Evolutionary conservation across 2,888 invertebrate genomes (phyloP).

Genomic region (Acanthosoma haemorrhoidale): DNA sequence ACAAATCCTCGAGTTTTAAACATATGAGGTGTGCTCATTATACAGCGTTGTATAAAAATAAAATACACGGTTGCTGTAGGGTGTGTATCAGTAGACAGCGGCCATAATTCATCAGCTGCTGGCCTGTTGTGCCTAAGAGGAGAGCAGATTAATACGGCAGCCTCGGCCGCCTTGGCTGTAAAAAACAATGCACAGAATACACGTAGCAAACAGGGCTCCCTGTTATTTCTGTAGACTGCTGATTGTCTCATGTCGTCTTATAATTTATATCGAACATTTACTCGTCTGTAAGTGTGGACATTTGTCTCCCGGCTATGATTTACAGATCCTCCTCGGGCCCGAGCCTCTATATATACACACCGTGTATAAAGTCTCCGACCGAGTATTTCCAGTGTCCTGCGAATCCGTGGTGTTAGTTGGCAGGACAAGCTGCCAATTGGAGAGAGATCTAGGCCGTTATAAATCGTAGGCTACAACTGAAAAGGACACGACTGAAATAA

Average conservation of each 20-base stretch:
- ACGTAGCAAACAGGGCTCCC: slow-evolving; percentile 3
- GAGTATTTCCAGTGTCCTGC: not conserved
- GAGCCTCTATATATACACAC: not conserved
- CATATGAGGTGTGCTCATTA: slow-evolving; percentile 14
- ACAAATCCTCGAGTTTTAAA: slow-evolving; percentile 8
- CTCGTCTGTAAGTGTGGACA: slow-evolving; percentile 12
- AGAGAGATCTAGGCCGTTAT: too few relatives aligned
- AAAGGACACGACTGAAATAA: too few relatives aligned
- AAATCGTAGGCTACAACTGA: too few relatives aligned
- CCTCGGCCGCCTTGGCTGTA: not conserved
- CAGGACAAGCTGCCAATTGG: too few relatives aligned
- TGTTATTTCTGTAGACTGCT: slow-evolving; percentile 12
- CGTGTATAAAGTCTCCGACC: too few relatives aligned
- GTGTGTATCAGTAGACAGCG: not conserved
- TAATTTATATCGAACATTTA: slow-evolving; percentile 4
- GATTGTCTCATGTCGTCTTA: not conserved
- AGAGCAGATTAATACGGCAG: slow-evolving; percentile 5
- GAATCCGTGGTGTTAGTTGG: too few relatives aligned
- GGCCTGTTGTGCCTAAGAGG: not conserved
- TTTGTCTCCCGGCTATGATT: not conserved
- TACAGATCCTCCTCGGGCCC: not conserved
- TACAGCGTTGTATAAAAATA: slow-evolving; percentile 14
- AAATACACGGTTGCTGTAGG: slow-evolving; percentile 3
- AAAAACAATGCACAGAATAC: slow-evolving; percentile 11
- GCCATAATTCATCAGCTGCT: not conserved